Evolutionary conservation across 2,113 vertebrate species (phyloP), one percentile per base, ranked within the genome.

Genomic region (Hippocampus barbouri): DNA sequence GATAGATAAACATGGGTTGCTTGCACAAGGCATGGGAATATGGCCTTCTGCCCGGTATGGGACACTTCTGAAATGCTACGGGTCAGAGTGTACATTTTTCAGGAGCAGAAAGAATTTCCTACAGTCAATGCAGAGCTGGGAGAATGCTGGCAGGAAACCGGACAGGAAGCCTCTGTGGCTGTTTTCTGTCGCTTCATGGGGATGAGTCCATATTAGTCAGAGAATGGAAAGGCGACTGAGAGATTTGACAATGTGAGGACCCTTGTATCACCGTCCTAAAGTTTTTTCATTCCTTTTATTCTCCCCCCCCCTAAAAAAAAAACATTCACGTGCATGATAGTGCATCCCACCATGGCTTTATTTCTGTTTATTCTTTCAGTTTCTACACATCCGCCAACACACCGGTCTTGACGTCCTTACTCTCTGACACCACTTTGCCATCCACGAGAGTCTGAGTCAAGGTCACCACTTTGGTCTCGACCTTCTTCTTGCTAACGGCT

Each of bases 381-480:
- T 60, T 68, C 71, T 71, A 68, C 5, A 1, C 0, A n/a, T 2
- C 2, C 4, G 40, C 8, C 18, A 40, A 1, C 16, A 75, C 20
- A 40, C 23, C 79, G 68, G 80, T 71, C 63, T 87, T 45, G 43
- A 89, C 7, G 1, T 83, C 73, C 25, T 85, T 82, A 75, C 74
- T 86, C 73, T 89, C 84, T 41, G 87, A 82, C 74, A 91, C 87
- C 59, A 90, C 14, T 80, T 86, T 89, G 20, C 89, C 86, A 1
- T 90, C 81, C 70, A 89, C 86, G 59, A 91, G 18, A 8, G 81
- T 88, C 79, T 90, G 85, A 73, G 79, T 87, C 75, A 89, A 25
- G 0, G 83, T 89, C 71, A 89, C 66, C 59, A 90, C 79, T 76
- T 86, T 75, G 38, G 81, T 90, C 21, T 84, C 54, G 21, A 87